Percentiles rank a stretch among this genome's conserved stretches.
phyloP scores from a whole-genome alignment of 2,888 invertebrate genomes.

The Hirtodrosophila duncani region DNA sequence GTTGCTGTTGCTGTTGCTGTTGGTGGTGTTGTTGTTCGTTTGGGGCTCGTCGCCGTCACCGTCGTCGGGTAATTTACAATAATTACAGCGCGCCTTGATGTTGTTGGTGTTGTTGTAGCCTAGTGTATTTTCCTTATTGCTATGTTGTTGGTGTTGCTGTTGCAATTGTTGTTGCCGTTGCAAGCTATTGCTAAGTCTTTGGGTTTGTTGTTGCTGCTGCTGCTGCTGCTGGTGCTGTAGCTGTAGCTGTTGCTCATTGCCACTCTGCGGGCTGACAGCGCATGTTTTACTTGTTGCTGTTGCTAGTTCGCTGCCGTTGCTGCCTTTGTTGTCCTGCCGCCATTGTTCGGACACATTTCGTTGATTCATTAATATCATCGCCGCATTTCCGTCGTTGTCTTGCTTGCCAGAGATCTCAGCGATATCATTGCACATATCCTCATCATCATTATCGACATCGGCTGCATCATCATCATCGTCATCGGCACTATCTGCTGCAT shows the following conservation, averaged over 20 bases:
- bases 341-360: slow-evolving; percentile 65
- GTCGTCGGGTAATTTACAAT: slow-evolving; percentile 70
- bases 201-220: slow-evolving; percentile 62
- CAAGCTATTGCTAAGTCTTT: slow-evolving; percentile 75
- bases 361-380: slow-evolving; percentile 71
- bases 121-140: slow-evolving; percentile 71
- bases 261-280: slow-evolving; percentile 62
- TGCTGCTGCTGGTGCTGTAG: slow-evolving; percentile 35
- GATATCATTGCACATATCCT: slow-evolving; percentile 44
- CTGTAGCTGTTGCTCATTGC: slow-evolving; percentile 59
- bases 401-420: slow-evolving; percentile 37
- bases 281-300: slow-evolving; percentile 56
- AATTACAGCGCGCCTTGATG: slow-evolving; percentile 67
- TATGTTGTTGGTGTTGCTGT: slow-evolving; percentile 51
- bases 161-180: slow-evolving; percentile 49
- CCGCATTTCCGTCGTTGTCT: slow-evolving; percentile 66
- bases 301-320: slow-evolving; percentile 30
- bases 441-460: slow-evolving; percentile 28
- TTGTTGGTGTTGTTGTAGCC: slow-evolving; percentile 49
- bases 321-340: slow-evolving; percentile 68
- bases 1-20: slow-evolving; percentile 21
- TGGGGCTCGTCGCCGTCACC: slow-evolving; percentile 53
- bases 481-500: slow-evolving; percentile 38
- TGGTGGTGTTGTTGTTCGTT: slow-evolving; percentile 51
- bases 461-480: slow-evolving; percentile 17